These are phyloP conservation scores for Thalassarche chlororhynchos DNA, from an alignment of 2,113 vertebrate species.

Conservation along the genomic window DNA sequence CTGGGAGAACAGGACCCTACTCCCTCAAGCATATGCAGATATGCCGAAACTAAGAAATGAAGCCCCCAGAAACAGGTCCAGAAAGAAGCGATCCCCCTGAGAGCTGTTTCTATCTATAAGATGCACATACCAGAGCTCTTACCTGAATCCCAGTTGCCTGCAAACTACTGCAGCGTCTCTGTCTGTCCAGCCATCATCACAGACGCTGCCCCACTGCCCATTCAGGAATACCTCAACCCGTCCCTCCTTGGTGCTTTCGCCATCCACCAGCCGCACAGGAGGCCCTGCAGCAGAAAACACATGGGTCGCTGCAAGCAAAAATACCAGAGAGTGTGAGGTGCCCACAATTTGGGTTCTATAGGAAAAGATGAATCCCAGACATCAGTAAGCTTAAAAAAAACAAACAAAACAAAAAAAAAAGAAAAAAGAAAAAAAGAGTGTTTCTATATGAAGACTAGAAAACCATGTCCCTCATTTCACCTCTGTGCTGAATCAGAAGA, in stretches of 20 bases:
- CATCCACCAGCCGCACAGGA: constrained; percentile 83
- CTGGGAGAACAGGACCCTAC: background rate
- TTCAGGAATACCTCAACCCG: constrained; percentile 86
- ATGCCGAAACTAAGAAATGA: background rate
- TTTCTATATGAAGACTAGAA: background rate
- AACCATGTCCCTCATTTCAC: background rate
- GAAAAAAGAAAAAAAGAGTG: background rate
- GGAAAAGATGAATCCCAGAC: background rate
- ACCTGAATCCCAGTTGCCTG: constrained; percentile 91
- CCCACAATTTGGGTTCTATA: background rate
- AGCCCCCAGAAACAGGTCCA: background rate
- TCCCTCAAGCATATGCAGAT: background rate
- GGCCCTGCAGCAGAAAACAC: constrained; percentile 14
- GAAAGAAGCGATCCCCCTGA: background rate
- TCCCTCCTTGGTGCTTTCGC: constrained; percentile 86
- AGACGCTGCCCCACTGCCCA: constrained; percentile 89
- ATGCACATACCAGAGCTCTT: background rate
- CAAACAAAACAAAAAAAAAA: too few species aligned
- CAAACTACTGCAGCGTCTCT: constrained; percentile 87
- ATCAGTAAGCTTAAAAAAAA: background rate
- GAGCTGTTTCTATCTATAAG: background rate
- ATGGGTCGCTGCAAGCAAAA: background rate
- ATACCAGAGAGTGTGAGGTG: background rate
- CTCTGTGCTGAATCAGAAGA: background rate
- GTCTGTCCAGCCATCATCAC: constrained; percentile 85